These are phyloP conservation scores for Ammodytes marinus DNA, from an alignment of 2,113 vertebrate species.

Conservation along the genomic window DNA sequence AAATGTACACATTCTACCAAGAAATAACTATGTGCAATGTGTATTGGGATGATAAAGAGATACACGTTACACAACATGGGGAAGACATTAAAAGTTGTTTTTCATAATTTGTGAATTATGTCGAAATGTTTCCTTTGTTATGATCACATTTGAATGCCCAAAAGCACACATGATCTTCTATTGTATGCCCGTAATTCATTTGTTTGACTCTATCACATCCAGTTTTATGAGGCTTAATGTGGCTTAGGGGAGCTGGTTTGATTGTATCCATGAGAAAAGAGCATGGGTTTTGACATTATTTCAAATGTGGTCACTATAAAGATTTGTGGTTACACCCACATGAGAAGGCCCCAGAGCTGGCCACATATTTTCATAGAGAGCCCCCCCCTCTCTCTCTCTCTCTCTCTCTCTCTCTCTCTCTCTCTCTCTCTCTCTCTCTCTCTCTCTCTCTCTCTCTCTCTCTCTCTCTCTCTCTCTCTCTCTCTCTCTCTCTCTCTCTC, in stretches of 20 bases:
- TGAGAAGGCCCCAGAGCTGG: constrained; percentile 26
- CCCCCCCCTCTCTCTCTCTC: no score
- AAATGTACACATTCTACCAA: not conserved
- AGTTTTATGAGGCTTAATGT: constrained; percentile 38
- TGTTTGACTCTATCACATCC: constrained; percentile 33
- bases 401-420: no score
- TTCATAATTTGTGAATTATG: not conserved
- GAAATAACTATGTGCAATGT: not conserved
- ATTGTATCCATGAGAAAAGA: constrained; percentile 55
- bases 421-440: no score
- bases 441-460: no score
- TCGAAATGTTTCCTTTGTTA: constrained; percentile 25
- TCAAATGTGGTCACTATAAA: constrained; percentile 68
- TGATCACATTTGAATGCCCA: constrained; percentile 26
- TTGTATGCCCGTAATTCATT: constrained; percentile 23
- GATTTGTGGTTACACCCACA: constrained; percentile 66
- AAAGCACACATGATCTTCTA: constrained; percentile 3
- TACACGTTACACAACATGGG: not conserved
- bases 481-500: no score
- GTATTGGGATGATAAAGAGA: not conserved
- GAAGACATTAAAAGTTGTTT: not conserved
- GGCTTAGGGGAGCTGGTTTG: constrained; percentile 45
- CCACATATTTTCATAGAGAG: constrained; percentile 25
- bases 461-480: no score
- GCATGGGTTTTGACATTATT: constrained; percentile 45